Base-by-base conservation (phyloP, 2,113 vertebrate genomes). In the Morone saxatilis region DNA sequence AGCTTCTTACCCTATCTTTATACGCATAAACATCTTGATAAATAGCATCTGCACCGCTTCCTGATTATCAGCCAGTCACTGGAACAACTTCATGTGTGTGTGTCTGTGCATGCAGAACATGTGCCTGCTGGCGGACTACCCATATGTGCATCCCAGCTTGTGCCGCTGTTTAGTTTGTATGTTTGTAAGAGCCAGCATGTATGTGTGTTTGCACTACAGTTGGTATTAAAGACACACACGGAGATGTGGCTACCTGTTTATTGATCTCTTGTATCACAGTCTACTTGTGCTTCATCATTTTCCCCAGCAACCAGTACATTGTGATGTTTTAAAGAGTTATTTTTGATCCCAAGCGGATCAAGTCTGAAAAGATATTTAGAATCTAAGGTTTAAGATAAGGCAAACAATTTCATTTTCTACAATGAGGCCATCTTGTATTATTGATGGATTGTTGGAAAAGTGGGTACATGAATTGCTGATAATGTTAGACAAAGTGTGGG, bases 51-150 rank as follows among this genome's bases (percentile, higher is more conserved):
- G 63, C 36, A 75, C 0, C 4, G 1, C 20, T 63, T 72, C 67
- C 62, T 76, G 56, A 43, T 77, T 38, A 69, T 66, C 78, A 60
- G 57, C 74, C 43, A 61, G 51, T 62, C 57, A 19, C 47, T 17
- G 38, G 36, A 41, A 6, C 36, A 48, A 8, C n/a, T 59, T 13
- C 0, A 0, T 53, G 16, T 57, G 25, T 40, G 22, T 57, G 16
- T 25, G 5, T 47, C 54, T 16, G 16, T 47, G 31, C 9, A 2
- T 51, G 12, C 20, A 20, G 41, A 31, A 2, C 12, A 13, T 25
- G 43, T 50, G 25, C 19, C 38, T 48, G 51, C 14, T 48, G 48
- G 59, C n/a, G 25, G 40, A 61, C 7, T n/a, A 5, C 16, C 65
- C 72, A 70, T 57, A 65, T 54, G 61, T 40, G 62, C 41, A n/a